phyloP scores from a whole-genome alignment of 92 coral and sea anemone genomes.

The Porites evermanni region DNA sequence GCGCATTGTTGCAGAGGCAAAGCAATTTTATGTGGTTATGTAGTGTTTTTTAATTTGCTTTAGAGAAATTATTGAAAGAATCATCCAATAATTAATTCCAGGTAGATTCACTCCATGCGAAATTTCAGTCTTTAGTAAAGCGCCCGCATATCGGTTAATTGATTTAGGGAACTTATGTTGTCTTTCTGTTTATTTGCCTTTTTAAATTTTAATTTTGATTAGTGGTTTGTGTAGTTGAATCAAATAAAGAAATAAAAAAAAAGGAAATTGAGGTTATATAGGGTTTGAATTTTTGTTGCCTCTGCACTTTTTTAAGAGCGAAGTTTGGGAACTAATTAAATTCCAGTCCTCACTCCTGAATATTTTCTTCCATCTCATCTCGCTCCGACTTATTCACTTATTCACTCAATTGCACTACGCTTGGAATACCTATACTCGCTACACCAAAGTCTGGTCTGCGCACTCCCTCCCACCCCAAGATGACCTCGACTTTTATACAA shows the following conservation, averaged over 20 bases:
- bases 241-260: slow-evolving; percentile 38
- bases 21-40: not conserved
- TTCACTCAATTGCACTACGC: no score
- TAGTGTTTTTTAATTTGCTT: not conserved
- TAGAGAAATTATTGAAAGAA: not conserved
- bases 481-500: no score
- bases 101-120: not conserved
- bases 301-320: not conserved
- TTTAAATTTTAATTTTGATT: not conserved
- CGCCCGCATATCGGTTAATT: not conserved
- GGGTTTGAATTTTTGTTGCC: not conserved
- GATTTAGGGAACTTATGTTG: not conserved
- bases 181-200: not conserved
- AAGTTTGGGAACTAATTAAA: no score
- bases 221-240: slow-evolving; percentile 38
- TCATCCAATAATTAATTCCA: not conserved
- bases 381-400: no score
- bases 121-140: not conserved
- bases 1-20: not conserved
- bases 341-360: no score
- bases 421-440: no score
- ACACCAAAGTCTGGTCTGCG: no score
- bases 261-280: not conserved
- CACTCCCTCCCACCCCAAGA: no score
- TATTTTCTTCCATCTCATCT: no score